Base-by-base conservation (phyloP, 2,797 vertebrate species). In the Holocentrus rufus region DNA sequence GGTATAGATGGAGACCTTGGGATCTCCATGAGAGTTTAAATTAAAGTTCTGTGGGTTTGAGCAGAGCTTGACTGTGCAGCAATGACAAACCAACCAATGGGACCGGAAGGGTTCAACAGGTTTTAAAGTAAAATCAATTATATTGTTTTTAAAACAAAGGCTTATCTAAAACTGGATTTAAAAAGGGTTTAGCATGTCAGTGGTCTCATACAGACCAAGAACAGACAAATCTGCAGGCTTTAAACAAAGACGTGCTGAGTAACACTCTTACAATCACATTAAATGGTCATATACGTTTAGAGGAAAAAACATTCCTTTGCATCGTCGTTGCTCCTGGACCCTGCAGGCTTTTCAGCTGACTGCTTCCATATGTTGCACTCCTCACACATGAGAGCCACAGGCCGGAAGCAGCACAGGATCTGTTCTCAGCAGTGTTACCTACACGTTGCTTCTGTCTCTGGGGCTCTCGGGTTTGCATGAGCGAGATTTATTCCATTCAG, bases 321-420 rank as follows among this genome's bases (percentile, higher is more conserved):
- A 77, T 76, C 74, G 76, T 78, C 50, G 84, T 69, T 69, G 60
- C 69, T 64, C 68, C 63, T 74, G 80, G 78, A 76, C 74, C 80
- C 63, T 9, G 36, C 80, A 79, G 79, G 87, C 65, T 88, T 91
- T 88, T 85, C 88, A 81, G 81, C 75, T 83, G 85, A 87, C 85
- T 92, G 86, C 80, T 77, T 91, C 91, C 92, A 91, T 93, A 93
- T 91, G 91, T 88, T 89, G 69, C 74, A 78, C 74, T 78, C 81
- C 88, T 91, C 85, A 85, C 92, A 92, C 91, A 86, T 85, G 88
- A 90, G 81, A 85, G 89, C 89, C 77, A 77, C 61, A 76, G 88
- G 88, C 81, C 69, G 34, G 74, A 88, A 82, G 75, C 79, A 73
- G 85, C 78, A 72, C 82, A 73, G 79, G 85, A 85, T 73, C 78